phyloP scores from a whole-genome alignment of 2,797 vertebrate genomes.

The Chaetophractus vellerosus region DNA sequence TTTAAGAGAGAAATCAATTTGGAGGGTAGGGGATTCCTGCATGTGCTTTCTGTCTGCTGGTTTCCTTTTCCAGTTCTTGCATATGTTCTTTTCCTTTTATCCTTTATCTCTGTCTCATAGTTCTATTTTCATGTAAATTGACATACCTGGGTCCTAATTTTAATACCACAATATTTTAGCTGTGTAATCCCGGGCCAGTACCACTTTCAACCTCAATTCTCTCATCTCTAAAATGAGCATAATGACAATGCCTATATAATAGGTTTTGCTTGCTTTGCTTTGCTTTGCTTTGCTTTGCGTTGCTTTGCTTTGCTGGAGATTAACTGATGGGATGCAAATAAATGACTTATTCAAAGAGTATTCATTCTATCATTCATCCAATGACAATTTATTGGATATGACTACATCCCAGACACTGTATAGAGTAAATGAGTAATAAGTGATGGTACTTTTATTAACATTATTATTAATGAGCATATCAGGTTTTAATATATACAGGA shows the following conservation, averaged over 20 bases:
- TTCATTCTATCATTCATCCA: neutral
- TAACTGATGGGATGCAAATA: neutral
- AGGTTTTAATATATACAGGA: neutral
- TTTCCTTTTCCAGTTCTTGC: neutral
- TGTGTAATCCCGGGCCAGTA: neutral
- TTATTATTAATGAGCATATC: neutral
- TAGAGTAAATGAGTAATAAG: constrained; percentile 13
- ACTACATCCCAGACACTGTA: neutral
- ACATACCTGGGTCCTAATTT: neutral
- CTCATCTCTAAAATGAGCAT: neutral
- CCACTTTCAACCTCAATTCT: neutral
- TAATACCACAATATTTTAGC: neutral
- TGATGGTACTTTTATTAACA: neutral
- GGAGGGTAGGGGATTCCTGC: too few relatives aligned
- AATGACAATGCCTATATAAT: neutral
- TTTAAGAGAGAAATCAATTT: neutral
- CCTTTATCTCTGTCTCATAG: neutral
- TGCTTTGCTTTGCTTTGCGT: neutral
- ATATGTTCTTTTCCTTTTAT: neutral
- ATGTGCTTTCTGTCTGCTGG: neutral
- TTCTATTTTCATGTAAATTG: neutral
- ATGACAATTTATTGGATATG: neutral
- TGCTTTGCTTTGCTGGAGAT: neutral
- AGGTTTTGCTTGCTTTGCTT: neutral
- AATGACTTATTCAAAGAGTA: neutral